A percentile compares a stretch with the other conserved stretches of the same genome.
Conservation (phyloP, 2,888 invertebrate genomes). For the Cerastis rubricosa region DNA sequence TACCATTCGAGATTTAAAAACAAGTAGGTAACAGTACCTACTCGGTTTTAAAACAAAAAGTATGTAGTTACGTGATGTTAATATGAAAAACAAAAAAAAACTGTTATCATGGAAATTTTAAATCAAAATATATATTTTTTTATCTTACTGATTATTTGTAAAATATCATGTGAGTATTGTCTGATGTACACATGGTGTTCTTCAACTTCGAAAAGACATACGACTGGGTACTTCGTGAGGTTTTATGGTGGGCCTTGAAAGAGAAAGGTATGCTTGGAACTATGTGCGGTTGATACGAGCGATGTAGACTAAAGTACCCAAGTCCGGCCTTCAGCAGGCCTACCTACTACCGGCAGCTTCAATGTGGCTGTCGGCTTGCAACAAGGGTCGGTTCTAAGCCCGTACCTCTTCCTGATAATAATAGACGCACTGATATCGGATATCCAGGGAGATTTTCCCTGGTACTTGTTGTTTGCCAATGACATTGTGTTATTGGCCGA, state of each 20-base stretch:
- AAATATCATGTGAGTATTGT: conserved; percentile 30
- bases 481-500: background rate
- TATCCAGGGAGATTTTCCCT: no score
- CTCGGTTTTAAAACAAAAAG: background rate
- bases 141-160: background rate
- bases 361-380: background rate
- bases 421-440: background rate
- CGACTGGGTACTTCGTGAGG: background rate
- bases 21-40: background rate
- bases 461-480: background rate
- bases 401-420: background rate
- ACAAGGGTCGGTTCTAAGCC: no score
- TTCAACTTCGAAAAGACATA: background rate
- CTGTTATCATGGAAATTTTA: conserved; percentile 10
- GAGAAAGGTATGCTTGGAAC: background rate
- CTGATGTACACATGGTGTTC: background rate
- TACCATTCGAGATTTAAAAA: background rate
- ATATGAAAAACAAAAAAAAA: background rate
- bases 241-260: background rate
- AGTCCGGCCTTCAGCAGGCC: background rate
- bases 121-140: conserved; percentile 1
- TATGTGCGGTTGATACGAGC: background rate
- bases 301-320: background rate
- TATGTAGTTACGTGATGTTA: background rate
- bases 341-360: background rate